phyloP scores from a whole-genome alignment of 1,140 invertebrate genomes.

The Macrosteles quadrilineatus region DNA sequence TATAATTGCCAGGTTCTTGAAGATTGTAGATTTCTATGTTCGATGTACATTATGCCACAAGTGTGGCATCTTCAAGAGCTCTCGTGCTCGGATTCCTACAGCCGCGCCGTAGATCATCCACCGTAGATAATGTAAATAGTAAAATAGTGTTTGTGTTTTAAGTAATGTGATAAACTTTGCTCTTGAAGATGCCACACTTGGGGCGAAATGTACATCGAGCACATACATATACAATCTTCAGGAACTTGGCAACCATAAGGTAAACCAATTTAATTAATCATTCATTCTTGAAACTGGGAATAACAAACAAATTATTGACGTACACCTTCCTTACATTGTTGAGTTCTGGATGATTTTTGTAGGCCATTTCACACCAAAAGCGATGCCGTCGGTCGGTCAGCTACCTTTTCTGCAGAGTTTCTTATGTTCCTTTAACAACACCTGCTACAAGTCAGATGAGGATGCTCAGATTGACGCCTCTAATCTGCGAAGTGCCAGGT shows the following conservation, averaged over 20 bases:
- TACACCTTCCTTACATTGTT: background rate
- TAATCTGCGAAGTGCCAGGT: background rate
- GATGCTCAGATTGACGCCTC: constrained; percentile 28
- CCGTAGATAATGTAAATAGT: background rate
- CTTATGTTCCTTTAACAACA: constrained; percentile 61
- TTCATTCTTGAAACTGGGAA: too few species aligned
- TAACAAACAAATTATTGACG: background rate
- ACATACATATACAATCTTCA: background rate
- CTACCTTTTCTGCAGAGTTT: constrained; percentile 58
- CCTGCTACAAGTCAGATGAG: constrained; percentile 50
- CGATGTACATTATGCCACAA: too few species aligned
- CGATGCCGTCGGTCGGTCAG: constrained; percentile 61
- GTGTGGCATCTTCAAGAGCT: too few species aligned
- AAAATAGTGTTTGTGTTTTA: too few species aligned
- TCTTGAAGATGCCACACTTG: too few species aligned
- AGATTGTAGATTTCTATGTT: too few species aligned
- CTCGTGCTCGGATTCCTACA: background rate
- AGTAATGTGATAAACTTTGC: too few species aligned
- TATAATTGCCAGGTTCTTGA: too few species aligned
- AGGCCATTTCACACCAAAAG: constrained; percentile 63
- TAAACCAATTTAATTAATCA: too few species aligned
- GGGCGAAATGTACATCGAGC: background rate
- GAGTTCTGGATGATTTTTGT: constrained; percentile 32
- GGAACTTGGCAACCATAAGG: too few species aligned
- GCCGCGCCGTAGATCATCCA: background rate